Conservation (phyloP, 2,113 vertebrate species). For the Morone saxatilis region DNA sequence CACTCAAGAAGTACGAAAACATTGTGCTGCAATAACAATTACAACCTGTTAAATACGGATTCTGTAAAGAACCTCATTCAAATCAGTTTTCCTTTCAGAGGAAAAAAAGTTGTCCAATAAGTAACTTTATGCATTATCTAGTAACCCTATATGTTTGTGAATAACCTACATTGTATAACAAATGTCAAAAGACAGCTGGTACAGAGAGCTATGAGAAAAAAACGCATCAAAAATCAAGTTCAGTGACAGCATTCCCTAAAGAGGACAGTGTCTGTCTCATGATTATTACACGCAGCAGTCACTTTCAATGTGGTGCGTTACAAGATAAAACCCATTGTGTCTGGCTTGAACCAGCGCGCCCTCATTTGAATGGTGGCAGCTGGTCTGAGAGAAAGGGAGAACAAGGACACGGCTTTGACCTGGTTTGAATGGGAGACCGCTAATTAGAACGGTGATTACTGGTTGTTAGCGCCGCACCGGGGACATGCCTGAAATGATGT, state of each 20-base stretch:
- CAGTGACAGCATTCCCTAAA: background rate
- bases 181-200: background rate
- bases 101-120: background rate
- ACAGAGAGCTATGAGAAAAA: background rate
- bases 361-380: conserved; percentile 62
- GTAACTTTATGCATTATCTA: background rate
- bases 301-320: conserved; percentile 15
- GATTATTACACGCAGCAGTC: conserved; percentile 13
- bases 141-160: background rate
- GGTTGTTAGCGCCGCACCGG: conserved; percentile 52
- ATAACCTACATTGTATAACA: background rate
- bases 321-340: conserved; percentile 54
- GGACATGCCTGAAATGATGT: conserved; percentile 54
- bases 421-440: conserved; percentile 67
- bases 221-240: background rate
- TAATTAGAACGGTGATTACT: conserved; percentile 70
- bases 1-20: conserved; percentile 58
- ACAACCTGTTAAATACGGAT: conserved; percentile 48
- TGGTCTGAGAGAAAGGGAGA: conserved; percentile 55
- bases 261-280: background rate
- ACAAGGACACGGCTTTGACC: conserved; percentile 66
- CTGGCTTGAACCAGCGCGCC: conserved; percentile 38
- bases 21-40: conserved; percentile 47
- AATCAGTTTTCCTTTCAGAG: conserved; percentile 28
- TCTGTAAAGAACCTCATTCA: conserved; percentile 24